Evolutionary conservation across 2,797 vertebrate genomes (phyloP).

Genomic region (Dromococcyx pavoninus): DNA sequence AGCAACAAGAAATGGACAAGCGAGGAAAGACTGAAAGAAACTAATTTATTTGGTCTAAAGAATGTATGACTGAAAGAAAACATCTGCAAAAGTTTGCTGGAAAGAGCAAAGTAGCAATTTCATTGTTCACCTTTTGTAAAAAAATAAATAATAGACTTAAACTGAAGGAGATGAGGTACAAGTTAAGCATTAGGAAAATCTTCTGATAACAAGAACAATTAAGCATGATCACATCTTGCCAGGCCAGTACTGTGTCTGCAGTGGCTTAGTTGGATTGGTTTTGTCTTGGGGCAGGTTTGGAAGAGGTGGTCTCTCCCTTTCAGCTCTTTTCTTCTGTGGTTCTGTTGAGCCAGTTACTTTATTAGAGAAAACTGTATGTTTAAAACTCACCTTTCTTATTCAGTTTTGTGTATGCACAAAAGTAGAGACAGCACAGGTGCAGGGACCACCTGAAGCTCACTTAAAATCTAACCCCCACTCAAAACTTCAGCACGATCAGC

Average conservation of each 20-base stretch:
- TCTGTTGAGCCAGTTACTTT: not conserved
- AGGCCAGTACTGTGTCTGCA: not conserved
- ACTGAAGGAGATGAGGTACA: not conserved
- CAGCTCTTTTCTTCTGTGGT: not conserved
- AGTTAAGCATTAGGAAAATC: not conserved
- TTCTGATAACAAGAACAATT: not conserved
- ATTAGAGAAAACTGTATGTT: not conserved
- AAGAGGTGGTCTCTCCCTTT: not conserved
- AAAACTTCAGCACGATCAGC: not conserved
- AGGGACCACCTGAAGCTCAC: not conserved
- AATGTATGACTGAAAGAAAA: not conserved
- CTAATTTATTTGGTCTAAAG: not conserved
- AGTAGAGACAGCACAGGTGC: not conserved
- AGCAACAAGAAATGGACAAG: not conserved
- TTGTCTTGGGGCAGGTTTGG: not conserved
- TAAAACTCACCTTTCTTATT: not conserved
- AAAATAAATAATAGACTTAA: not conserved
- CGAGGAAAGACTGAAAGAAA: not conserved
- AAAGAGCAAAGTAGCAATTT: not conserved
- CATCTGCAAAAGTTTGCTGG: not conserved
- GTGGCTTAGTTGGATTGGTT: not conserved
- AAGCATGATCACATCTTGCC: not conserved
- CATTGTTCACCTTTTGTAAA: not conserved
- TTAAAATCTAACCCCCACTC: not conserved
- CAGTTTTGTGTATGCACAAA: not conserved